Evolutionary conservation across 2,113 vertebrate species (phyloP).

Genomic region (Strix uralensis): DNA sequence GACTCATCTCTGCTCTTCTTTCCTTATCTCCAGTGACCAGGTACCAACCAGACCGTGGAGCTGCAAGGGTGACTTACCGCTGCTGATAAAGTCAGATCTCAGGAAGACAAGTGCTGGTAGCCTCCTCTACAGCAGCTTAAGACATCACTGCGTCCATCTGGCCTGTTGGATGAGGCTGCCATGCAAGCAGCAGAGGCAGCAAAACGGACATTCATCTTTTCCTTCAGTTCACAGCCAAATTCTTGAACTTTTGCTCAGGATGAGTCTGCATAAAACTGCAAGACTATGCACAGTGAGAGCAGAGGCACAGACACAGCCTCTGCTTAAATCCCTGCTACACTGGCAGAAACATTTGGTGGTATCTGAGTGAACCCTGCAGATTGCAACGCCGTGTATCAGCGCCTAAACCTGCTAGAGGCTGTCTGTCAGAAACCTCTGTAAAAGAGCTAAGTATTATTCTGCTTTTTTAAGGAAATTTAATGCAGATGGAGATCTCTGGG

Average conservation of each 20-base stretch:
- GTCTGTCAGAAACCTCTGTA: neutral
- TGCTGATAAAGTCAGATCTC: neutral
- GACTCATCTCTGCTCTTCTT: neutral
- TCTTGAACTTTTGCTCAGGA: neutral
- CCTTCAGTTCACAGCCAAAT: neutral
- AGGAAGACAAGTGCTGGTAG: neutral
- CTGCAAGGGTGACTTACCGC: neutral
- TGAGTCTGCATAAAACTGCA: neutral
- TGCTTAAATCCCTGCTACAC: neutral
- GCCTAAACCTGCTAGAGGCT: neutral
- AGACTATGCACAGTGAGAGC: neutral
- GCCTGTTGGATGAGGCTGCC: neutral
- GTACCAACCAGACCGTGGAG: neutral
- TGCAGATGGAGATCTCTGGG: neutral
- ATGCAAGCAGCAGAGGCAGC: neutral
- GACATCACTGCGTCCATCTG: neutral
- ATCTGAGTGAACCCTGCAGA: neutral
- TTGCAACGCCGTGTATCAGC: accelerated
- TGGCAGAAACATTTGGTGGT: neutral
- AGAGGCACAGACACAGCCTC: neutral
- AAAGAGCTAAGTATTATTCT: neutral
- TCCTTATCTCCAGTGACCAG: neutral
- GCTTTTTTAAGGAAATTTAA: neutral
- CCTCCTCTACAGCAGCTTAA: neutral
- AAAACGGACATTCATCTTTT: neutral